Evolutionary conservation across 2,888 invertebrate genomes (phyloP), one percentile per base, ranked within the genome.

Genomic region (Cephus pygmeus): DNA sequence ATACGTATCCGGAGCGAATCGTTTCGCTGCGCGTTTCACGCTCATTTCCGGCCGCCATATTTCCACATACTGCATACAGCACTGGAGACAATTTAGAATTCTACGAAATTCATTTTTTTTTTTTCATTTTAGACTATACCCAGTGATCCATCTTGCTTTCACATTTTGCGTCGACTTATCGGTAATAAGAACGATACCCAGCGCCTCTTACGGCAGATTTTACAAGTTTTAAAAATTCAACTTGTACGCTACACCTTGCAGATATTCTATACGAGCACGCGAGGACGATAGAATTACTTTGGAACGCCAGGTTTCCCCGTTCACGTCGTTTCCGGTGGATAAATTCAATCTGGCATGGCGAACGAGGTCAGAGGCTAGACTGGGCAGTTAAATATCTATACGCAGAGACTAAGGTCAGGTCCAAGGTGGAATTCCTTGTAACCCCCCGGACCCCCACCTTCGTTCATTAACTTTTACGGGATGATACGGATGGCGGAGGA

Each of bases 261-360:
- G 23, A 56, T 56, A 56, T 56, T 9, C 56, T 23, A 0, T 2
- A 9, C 4, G 23, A 23, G 15, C 9, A 23, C 56, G 56, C 23
- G 9, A 56, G 0, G 56, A 56, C 56, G 56, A 56, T 23, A 9
- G 23, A 56, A 56, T 56, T 23, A 23, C 56, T 23, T 56, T 9
- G 23, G 9, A 15, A 9, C 56, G 56, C 56, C 9, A 6, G 75
- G 75, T 69, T 78, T 79, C 76, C 79, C 73, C 77, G 80, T 83
- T 84, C 85, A 86, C 87, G 87, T 84, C 85, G 81, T 87, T 86
- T 83, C 85, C 77, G 82, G 83, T 80, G 87, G 81, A 83, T 85
- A 86, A 86, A 88, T 88, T 83, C 84, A 84, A 88, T 87, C 84
- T 81, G 79, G 81, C 82, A 78, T 77, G 34, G 73, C 34, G 68